phyloP scores from a whole-genome alignment of 2,113 vertebrate genomes.

The Eclectus roratus region DNA sequence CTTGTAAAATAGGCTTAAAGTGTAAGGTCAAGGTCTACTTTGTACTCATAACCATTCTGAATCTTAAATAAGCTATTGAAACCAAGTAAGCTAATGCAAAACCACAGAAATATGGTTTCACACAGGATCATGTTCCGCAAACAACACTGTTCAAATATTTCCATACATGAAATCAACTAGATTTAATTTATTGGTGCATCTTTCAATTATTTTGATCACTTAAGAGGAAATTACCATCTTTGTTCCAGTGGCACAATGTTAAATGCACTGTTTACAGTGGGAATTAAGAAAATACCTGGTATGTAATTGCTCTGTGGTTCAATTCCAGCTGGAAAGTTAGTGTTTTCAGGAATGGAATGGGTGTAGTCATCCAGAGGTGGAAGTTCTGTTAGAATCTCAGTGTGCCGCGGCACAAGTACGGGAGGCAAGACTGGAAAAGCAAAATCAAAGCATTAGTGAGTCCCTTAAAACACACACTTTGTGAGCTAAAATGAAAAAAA shows the following conservation, averaged over 20 bases:
- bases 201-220: neutral
- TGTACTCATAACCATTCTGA: neutral
- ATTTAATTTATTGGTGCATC: neutral
- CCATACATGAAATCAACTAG: neutral
- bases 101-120: neutral
- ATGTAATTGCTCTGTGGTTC: conserved; percentile 98
- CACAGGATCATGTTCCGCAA: neutral
- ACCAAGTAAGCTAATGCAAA: neutral
- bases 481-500: neutral
- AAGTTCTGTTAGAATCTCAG: conserved; percentile 94
- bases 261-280: neutral
- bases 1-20: neutral
- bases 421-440: conserved; percentile 87
- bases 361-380: conserved; percentile 94
- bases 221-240: neutral
- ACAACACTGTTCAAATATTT: neutral
- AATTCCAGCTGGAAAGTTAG: conserved; percentile 95
- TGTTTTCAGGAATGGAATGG: conserved; percentile 98
- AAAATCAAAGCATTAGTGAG: neutral
- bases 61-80: neutral
- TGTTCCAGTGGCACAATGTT: neutral
- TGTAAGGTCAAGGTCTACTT: neutral
- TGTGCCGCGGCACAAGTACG: conserved; percentile 92
- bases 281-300: conserved; percentile 82
- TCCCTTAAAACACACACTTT: neutral